A percentile compares a stretch with the other conserved stretches of the same genome.
These are phyloP conservation scores for Scaptomyza reducta DNA, from an alignment of 2,888 invertebrate species.

Conservation along the genomic window DNA sequence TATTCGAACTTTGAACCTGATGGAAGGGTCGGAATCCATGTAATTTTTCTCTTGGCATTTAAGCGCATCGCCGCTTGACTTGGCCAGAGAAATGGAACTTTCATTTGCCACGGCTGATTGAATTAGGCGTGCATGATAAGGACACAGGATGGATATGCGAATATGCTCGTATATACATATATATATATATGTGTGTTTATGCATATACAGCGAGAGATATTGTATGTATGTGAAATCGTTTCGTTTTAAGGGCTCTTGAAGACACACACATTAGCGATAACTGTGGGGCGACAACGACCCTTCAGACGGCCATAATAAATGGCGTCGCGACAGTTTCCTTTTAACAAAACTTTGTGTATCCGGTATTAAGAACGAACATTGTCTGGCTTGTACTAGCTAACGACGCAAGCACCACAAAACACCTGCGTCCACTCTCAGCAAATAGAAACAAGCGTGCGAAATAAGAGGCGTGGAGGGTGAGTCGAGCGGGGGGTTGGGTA, in stretches of 20 bases:
- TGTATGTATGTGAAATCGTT: slow-evolving; percentile 24
- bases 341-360: slow-evolving; percentile 75
- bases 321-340: slow-evolving; percentile 83
- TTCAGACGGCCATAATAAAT: slow-evolving; percentile 81
- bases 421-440: slow-evolving; percentile 81
- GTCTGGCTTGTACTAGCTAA: slow-evolving; percentile 53
- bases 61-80: slow-evolving; percentile 61
- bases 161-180: background rate
- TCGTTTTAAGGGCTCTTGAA: slow-evolving; percentile 45
- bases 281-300: slow-evolving; percentile 76
- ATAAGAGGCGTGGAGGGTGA: background rate
- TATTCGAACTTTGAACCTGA: slow-evolving; percentile 72
- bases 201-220: slow-evolving; percentile 2
- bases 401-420: slow-evolving; percentile 51
- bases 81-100: slow-evolving; percentile 65
- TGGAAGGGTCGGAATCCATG: slow-evolving; percentile 44
- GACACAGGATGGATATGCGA: slow-evolving; percentile 18
- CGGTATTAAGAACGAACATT: slow-evolving; percentile 74
- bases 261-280: slow-evolving; percentile 66
- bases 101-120: slow-evolving; percentile 79
- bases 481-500: background rate
- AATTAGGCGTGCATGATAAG: slow-evolving; percentile 65
- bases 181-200: slow-evolving; percentile 1
- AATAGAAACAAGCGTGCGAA: slow-evolving; percentile 9
- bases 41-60: slow-evolving; percentile 49